Evolutionary conservation across 2,113 vertebrate species (phyloP).

Genomic region (Percina caprodes): DNA sequence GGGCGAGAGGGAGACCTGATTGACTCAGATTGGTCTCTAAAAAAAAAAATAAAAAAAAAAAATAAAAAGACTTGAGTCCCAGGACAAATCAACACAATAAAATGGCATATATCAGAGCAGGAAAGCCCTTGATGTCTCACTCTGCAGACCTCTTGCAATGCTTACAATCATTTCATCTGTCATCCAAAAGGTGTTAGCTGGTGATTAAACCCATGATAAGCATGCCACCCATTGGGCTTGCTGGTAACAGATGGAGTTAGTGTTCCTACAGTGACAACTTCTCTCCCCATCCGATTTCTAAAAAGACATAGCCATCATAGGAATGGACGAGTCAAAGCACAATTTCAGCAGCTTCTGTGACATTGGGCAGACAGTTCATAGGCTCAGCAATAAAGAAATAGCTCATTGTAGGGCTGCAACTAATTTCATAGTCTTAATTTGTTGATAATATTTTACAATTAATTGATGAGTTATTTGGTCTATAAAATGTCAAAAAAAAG

Average conservation of each 20-base stretch:
- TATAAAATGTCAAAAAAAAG: too few species aligned
- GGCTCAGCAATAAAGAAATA: neutral
- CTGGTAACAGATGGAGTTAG: conserved; percentile 52
- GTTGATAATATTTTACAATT: too few species aligned
- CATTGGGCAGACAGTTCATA: neutral
- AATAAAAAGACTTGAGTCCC: neutral
- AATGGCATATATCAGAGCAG: conserved; percentile 9
- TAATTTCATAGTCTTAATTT: too few species aligned
- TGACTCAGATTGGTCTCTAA: neutral
- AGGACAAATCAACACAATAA: conserved; percentile 15
- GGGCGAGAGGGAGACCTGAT: conserved; percentile 7
- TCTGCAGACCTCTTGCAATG: conserved; percentile 23
- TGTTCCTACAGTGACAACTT: conserved; percentile 19
- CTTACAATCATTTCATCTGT: conserved; percentile 43
- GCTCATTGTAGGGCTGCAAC: neutral
- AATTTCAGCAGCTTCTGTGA: conserved; percentile 6
- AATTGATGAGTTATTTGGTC: too few species aligned
- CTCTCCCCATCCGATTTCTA: conserved; percentile 19
- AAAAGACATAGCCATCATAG: neutral
- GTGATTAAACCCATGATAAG: conserved; percentile 51
- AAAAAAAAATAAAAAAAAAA: too few species aligned
- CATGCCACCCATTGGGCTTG: conserved; percentile 31
- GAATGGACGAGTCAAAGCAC: neutral
- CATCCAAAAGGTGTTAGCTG: conserved; percentile 27
- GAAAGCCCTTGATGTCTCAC: conserved; percentile 16